phyloP scores from a whole-genome alignment of 2,113 vertebrate genomes.

The Salvator merianae region DNA sequence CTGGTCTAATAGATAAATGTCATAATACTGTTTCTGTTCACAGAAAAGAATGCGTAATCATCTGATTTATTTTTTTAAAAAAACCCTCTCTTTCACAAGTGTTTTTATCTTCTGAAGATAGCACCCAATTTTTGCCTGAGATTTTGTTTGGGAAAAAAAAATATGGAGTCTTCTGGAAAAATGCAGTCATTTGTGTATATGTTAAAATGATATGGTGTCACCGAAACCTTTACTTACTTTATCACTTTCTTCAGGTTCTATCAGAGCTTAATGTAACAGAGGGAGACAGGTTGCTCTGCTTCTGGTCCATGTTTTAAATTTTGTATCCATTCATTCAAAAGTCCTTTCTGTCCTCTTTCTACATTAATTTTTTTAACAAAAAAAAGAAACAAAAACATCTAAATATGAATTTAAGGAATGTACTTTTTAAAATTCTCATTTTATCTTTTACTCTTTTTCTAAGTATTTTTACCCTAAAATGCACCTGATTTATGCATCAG shows the following conservation, averaged over 20 bases:
- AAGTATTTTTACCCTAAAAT: background rate
- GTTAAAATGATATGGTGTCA: conserved; percentile 9
- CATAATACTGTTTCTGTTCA: conserved; percentile 7
- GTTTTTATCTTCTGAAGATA: conserved; percentile 6
- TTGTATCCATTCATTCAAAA: background rate
- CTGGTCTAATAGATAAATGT: conserved; percentile 5
- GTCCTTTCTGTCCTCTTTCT: too few relatives aligned
- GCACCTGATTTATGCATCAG: background rate
- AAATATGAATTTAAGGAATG: background rate
- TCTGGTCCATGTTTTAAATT: background rate
- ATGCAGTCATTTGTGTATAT: conserved; percentile 25
- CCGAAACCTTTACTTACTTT: conserved; percentile 25
- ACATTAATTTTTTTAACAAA: too few relatives aligned
- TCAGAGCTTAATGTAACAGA: background rate
- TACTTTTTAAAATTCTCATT: background rate
- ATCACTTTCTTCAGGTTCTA: conserved; percentile 15
- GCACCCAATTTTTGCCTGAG: background rate
- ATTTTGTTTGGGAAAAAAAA: conserved; percentile 34
- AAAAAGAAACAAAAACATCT: too few relatives aligned
- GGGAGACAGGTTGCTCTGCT: background rate
- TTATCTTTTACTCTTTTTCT: background rate
- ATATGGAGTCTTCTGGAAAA: conserved; percentile 42
- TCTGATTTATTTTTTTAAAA: conserved; percentile 48
- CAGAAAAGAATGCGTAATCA: background rate
- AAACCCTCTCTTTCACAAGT: conserved; percentile 32